Conservation (phyloP, 2,888 invertebrate species). For the Agrotis clavis region DNA sequence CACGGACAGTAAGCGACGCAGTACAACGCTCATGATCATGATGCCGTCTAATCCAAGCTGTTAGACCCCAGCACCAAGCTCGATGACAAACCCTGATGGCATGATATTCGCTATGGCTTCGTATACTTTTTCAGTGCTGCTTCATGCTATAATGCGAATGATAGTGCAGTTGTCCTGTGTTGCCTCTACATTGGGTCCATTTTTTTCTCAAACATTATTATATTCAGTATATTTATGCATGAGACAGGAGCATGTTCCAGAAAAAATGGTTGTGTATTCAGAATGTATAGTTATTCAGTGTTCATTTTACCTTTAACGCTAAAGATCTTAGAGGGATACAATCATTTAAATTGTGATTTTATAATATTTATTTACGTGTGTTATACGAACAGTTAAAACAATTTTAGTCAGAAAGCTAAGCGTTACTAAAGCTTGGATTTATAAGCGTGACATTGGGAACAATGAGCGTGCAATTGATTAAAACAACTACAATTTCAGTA, state of each 20-base stretch:
- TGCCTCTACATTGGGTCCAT: constrained; percentile 41
- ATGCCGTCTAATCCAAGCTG: constrained; percentile 79
- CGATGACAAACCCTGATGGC: constrained; percentile 78
- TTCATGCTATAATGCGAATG: constrained; percentile 85
- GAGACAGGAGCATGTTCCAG: constrained; percentile 39
- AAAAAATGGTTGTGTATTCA: constrained; percentile 45
- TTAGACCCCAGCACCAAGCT: constrained; percentile 82
- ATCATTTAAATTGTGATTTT: constrained; percentile 53
- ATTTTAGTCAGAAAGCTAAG: constrained; percentile 84
- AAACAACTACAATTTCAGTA: constrained; percentile 86
- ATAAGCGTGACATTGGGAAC: constrained; percentile 81
- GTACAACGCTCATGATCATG: constrained; percentile 74
- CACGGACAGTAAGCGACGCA: constrained; percentile 77
- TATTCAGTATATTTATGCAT: constrained; percentile 25
- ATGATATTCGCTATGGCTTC: constrained; percentile 75
- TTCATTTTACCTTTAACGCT: constrained; percentile 31
- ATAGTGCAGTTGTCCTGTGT: constrained; percentile 68
- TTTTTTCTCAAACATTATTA: constrained; percentile 35
- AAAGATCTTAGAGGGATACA: constrained; percentile 38
- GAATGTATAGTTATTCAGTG: constrained; percentile 31
- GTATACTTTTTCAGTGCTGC: constrained; percentile 74
- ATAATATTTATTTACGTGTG: constrained; percentile 69
- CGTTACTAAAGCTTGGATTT: constrained; percentile 85
- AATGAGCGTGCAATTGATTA: constrained; percentile 84
- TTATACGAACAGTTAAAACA: constrained; percentile 70